phyloP scores from a whole-genome alignment of 2,888 invertebrate genomes.

The Agriopis leucophaearia region DNA sequence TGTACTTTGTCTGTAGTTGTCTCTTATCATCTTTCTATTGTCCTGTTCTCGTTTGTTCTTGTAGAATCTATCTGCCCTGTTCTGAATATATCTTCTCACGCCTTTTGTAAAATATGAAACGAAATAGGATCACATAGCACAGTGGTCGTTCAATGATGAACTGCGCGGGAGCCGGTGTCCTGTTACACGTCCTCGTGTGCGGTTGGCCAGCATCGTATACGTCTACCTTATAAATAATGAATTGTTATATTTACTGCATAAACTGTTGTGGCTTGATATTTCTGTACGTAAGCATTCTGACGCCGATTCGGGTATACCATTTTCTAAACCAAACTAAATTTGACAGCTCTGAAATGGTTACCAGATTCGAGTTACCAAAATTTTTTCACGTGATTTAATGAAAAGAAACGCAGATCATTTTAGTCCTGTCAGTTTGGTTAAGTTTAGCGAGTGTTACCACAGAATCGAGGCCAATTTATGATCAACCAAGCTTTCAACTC shows the following conservation, averaged over 20 bases:
- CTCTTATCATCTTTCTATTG: no score
- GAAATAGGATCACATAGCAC: neutral
- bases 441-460: neutral
- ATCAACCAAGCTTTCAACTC: conserved; percentile 1
- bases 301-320: neutral
- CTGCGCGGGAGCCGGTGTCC: conserved; percentile 26
- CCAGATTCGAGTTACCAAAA: neutral
- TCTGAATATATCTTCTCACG: neutral
- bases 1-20: no score
- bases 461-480: neutral
- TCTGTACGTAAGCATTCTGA: neutral
- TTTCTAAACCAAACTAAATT: no score
- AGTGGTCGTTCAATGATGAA: conserved; percentile 21
- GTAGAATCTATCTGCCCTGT: no score
- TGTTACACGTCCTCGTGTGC: conserved; percentile 26
- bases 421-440: no score
- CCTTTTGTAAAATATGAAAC: conserved; percentile 5
- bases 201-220: conserved; percentile 21
- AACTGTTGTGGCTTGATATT: neutral
- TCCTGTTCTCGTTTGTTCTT: no score
- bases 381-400: no score
- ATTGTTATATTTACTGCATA: neutral
- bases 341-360: no score
- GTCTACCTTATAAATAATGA: neutral
- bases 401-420: no score